Conservation (phyloP, 2,113 vertebrate species). For the Sylvia atricapilla region DNA sequence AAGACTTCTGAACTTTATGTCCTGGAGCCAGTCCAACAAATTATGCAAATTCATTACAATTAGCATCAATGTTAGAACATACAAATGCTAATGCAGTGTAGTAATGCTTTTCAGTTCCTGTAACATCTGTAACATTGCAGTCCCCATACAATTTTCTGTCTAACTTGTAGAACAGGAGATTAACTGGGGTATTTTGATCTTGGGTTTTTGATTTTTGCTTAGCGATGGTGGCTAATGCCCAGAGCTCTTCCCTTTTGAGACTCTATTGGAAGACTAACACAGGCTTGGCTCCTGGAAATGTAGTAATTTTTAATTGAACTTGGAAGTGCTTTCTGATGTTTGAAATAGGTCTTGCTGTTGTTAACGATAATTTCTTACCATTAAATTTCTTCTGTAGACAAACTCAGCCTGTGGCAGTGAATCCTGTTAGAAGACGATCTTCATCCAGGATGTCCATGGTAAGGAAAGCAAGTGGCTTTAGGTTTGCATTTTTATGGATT, state of each 20-base stretch:
- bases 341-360: not conserved
- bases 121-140: not conserved
- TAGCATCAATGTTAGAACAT: not conserved
- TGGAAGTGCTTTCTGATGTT: not conserved
- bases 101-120: not conserved
- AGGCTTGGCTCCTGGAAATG: not conserved
- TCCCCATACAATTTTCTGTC: not conserved
- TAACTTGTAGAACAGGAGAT: not conserved
- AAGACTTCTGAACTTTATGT: not conserved
- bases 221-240: not conserved
- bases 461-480: constrained; percentile 37
- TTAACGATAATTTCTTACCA: not conserved
- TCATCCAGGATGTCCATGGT: constrained; percentile 94
- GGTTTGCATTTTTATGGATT: not conserved
- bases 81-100: not conserved
- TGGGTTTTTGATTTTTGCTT: not conserved
- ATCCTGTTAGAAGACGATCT: constrained; percentile 87
- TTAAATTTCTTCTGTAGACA: constrained; percentile 75
- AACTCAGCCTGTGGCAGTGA: constrained; percentile 83
- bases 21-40: not conserved
- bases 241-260: not conserved
- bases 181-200: not conserved
- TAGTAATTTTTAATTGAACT: not conserved
- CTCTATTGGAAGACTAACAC: not conserved
- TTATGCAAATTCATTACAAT: not conserved